Evolutionary conservation across 2,888 invertebrate species (phyloP).

Genomic region (Lasioglossum pauxillum): DNA sequence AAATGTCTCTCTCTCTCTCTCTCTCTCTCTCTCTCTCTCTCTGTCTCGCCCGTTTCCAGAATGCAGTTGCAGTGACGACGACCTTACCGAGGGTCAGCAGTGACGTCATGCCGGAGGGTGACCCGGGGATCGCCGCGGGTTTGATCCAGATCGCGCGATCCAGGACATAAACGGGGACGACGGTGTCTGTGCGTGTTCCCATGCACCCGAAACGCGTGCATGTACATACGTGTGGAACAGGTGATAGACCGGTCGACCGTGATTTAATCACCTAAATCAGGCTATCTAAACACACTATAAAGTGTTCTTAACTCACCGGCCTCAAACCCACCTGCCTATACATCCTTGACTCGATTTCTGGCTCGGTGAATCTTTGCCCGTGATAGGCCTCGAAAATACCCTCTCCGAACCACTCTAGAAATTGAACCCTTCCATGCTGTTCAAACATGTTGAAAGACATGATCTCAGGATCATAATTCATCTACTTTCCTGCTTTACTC

Average conservation of each 20-base stretch:
- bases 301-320: background rate
- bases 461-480: background rate
- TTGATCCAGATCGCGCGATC: conserved; percentile 98
- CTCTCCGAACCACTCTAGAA: background rate
- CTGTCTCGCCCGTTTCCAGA: background rate
- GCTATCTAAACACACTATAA: conserved; percentile 9
- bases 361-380: conserved; percentile 3
- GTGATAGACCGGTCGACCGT: conserved; percentile 93
- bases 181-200: conserved; percentile 94
- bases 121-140: conserved; percentile 95
- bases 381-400: background rate
- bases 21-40: no score
- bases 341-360: conserved; percentile 6
- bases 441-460: background rate
- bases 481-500: background rate
- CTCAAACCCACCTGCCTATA: background rate
- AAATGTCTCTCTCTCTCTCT: background rate
- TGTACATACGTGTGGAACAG: conserved; percentile 90
- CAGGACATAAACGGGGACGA: conserved; percentile 97
- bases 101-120: conserved; percentile 93
- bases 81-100: conserved; percentile 91
- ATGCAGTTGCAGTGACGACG: conserved; percentile 27
- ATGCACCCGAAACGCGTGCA: background rate
- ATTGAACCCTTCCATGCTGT: background rate
- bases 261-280: conserved; percentile 10